Evolutionary conservation across 2,888 invertebrate genomes (phyloP).

Genomic region (Microctonus aethiopoides): DNA sequence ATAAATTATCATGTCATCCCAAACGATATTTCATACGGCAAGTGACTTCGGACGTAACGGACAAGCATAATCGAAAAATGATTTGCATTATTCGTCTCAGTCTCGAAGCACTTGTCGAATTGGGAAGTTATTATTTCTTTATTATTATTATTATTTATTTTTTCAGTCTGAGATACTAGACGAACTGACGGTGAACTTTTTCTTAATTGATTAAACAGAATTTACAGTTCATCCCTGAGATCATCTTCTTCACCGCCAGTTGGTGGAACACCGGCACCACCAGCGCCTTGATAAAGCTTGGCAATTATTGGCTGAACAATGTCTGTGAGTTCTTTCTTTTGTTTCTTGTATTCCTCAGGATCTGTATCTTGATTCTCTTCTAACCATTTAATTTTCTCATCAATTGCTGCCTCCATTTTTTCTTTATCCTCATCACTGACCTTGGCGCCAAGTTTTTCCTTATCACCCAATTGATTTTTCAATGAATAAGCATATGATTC

Average conservation of each 20-base stretch:
- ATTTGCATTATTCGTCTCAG: background rate
- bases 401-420: constrained; percentile 95
- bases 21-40: background rate
- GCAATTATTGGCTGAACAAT: constrained; percentile 97
- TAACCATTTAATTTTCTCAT: constrained; percentile 97
- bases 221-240: constrained; percentile 86
- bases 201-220: constrained; percentile 4
- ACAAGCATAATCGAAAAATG: constrained; percentile 1
- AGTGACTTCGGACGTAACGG: constrained; percentile 13
- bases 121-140: constrained; percentile 47
- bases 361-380: constrained; percentile 95
- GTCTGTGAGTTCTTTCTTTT: constrained; percentile 95
- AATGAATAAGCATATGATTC: constrained; percentile 98
- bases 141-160: constrained; percentile 16
- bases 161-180: constrained; percentile 55
- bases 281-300: constrained; percentile 92
- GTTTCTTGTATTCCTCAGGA: constrained; percentile 90
- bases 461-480: constrained; percentile 96
- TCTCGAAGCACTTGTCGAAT: constrained; percentile 10
- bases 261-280: constrained; percentile 75
- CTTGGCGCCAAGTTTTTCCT: constrained; percentile 96
- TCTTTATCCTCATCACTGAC: constrained; percentile 88
- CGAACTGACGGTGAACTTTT: constrained; percentile 34
- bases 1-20: no score
- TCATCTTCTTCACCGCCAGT: constrained; percentile 78